Conservation (phyloP, 2,113 vertebrate genomes). For the Colossoma macropomum region DNA sequence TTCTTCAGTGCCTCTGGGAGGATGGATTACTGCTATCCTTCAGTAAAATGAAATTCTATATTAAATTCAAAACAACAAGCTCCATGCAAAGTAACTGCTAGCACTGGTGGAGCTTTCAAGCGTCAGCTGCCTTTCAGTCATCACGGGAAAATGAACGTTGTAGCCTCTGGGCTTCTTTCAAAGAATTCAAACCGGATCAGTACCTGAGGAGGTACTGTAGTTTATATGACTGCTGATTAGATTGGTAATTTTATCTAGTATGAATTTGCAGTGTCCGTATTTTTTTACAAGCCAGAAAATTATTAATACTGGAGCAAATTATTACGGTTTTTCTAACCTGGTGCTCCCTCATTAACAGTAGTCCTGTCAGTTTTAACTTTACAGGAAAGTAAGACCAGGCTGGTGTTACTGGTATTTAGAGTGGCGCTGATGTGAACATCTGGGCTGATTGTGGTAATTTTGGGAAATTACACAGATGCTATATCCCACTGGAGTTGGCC, state of each 20-base stretch:
- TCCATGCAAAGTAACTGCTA: background rate
- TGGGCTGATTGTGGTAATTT: too few relatives aligned
- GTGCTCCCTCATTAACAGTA: too few relatives aligned
- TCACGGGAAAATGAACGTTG: background rate
- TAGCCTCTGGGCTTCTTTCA: constrained; percentile 7
- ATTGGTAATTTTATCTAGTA: background rate
- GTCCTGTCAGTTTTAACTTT: too few relatives aligned
- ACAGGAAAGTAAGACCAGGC: too few relatives aligned
- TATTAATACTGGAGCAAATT: too few relatives aligned
- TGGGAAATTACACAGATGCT: too few relatives aligned
- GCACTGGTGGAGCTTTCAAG: background rate
- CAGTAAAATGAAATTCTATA: constrained; percentile 5
- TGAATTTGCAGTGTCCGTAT: background rate
- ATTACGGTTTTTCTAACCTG: too few relatives aligned
- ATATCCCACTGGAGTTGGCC: too few relatives aligned
- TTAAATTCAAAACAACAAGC: constrained; percentile 16
- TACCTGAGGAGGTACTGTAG: background rate
- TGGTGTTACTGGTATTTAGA: too few relatives aligned
- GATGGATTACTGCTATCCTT: constrained; percentile 13
- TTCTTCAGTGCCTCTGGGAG: background rate
- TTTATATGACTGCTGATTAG: background rate
- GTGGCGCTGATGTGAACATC: too few relatives aligned
- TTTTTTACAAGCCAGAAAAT: too few relatives aligned
- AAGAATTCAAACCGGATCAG: background rate
- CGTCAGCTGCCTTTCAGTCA: background rate